Evolutionary conservation across 2,113 vertebrate genomes (phyloP), one percentile per base, ranked within the genome.

Genomic region (Passerina amoena): DNA sequence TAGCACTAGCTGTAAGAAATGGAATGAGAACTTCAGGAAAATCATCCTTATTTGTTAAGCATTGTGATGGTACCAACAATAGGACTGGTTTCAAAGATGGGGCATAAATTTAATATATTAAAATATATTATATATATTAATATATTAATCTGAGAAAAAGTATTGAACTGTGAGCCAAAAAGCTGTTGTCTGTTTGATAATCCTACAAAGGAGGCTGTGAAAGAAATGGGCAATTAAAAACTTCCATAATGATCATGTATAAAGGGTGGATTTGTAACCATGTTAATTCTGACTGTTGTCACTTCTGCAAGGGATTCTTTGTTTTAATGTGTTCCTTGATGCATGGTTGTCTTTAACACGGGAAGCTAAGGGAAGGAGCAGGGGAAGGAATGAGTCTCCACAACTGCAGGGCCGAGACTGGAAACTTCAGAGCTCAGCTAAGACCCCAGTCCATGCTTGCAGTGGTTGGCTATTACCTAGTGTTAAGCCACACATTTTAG

Each of bases 91-190:
- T 53, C 19, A 53, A 68, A 93, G 44, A 33, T 10, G 12, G 19
- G 15, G 12, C 81, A 65, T 30, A 68, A 87, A n/a, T n/a, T n/a
- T n/a, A 63, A 63, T 33, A 73, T 5, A 48, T 20, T 33, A 18
- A 54, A 63, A 63, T 33, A 73, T 5, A 48, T 20, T 33, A 18
- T 59, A 63, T 33, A 73, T 5, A 48, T 20, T 33, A 63, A 63
- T 33, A 73, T 5, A 48, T 20, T 33, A 18, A 54, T 65, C 15
- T 66, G 14, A 88, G 44, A 53, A 76, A 56, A 93, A 38, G 3
- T 40, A 45, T 5, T 23, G 25, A 91, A 42, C 21, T 64, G 9
- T 0, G 0, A 77, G 11, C 37, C 31, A 18, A 25, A 37, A 1
- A 1, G 8, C 12, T 13, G 6, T 19, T 64, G 4, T 35, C 35